Base-by-base conservation (phyloP, 2,888 invertebrate species). In the Apantesis nais region DNA sequence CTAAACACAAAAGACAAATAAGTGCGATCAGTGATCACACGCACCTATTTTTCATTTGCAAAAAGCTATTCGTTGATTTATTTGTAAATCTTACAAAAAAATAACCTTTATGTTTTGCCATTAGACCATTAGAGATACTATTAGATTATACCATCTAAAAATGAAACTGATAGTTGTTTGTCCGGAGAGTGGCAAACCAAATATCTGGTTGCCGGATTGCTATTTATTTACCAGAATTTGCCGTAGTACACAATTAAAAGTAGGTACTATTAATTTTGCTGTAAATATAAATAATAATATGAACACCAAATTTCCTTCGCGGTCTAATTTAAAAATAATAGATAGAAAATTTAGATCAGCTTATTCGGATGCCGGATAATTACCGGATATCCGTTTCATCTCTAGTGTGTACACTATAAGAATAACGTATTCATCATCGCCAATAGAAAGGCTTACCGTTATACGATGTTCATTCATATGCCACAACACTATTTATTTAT, bases 11-110 rank as follows among this genome's bases (percentile, higher is more conserved):
- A 55, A 55, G 55, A 25, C 55, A 55, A 55, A 62, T 62, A 62
- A 62, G 62, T 62, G 37, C 62, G 37, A 62, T 62, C 31, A 31
- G 34, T 62, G 37, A 62, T 62, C 62, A 55, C 25, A 55, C 25
- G 55, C 12, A 55, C n/a, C 1, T 25, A 55, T 55, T 14, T 55
- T 78, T 65, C 71, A 78, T 80, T 80, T 64, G 68, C 39, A 67
- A 44, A 67, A 68, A 69, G 31, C 37, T 31, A 41, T 22, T 58
- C 66, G 25, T 55, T 25, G 25, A 25, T 55, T 55, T 55, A 55
- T 25, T 25, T 55, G 25, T 55, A 25, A 55, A 55, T 25, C 48
- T 52, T 11, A 52, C 48, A 52, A n/a, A 52, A 52, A 52, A 48
- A 22, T n/a, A 48, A 48, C 48, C 22, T 48, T 52, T 48, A 48